Evolutionary conservation across 1,140 invertebrate species (phyloP).

Genomic region (Drosophila kepulauana): DNA sequence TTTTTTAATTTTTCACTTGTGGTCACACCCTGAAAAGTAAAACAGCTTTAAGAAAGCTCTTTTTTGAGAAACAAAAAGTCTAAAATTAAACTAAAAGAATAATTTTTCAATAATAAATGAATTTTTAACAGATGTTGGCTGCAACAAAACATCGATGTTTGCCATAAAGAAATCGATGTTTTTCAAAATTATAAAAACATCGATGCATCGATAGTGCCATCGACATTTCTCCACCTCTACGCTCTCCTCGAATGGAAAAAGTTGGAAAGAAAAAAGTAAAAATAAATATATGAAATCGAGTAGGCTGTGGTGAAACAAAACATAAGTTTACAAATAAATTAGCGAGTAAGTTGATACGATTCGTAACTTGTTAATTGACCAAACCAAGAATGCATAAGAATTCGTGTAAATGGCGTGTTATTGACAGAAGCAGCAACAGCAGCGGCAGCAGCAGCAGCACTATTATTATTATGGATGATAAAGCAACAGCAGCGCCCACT

Average conservation of each 20-base stretch:
- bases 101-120: no score
- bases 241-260: slow-evolving; percentile 26
- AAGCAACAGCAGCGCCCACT: slow-evolving; percentile 46
- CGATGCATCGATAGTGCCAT: background rate
- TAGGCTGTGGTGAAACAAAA: slow-evolving; percentile 28
- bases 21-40: no score
- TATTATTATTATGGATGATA: slow-evolving; percentile 55
- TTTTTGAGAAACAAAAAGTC: no score
- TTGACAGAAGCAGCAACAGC: slow-evolving; percentile 45
- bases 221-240: no score
- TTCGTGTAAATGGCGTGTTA: slow-evolving; percentile 43
- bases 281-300: slow-evolving; percentile 9
- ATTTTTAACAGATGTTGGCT: no score
- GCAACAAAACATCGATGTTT: no score
- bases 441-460: slow-evolving; percentile 25
- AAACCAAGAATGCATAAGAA: slow-evolving; percentile 13
- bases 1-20: no score
- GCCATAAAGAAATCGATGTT: background rate
- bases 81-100: no score
- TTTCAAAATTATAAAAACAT: background rate
- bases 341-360: slow-evolving; percentile 20
- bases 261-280: slow-evolving; percentile 22
- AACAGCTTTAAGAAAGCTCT: no score
- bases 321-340: slow-evolving; percentile 24
- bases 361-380: background rate